Evolutionary conservation across 2,888 invertebrate species (phyloP), one percentile per base, ranked within the genome.

Genomic region (Coleophora deauratella): DNA sequence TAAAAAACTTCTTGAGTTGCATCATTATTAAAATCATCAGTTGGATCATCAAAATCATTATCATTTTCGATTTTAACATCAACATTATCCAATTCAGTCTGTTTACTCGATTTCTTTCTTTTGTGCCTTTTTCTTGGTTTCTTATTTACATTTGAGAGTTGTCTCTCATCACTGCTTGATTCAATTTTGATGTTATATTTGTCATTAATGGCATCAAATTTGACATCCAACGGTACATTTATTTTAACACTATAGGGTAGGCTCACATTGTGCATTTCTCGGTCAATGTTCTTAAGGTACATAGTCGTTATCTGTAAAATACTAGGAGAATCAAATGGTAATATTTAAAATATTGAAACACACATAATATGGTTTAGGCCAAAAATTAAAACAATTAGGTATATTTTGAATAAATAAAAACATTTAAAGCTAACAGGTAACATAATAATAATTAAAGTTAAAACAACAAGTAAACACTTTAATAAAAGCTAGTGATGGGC

Each of bases 281-380:
- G 35, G 30, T 44, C 38, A 32, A 66, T 45, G 1, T 43, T 44
- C 10, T 50, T 45, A 6, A 66, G 46, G 4, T 57, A 48, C 0
- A 49, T 43, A 8, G 52, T 49, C 0, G 58, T 52, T 1, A 64
- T 30, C 68, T 68, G 59, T 33, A 50, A 51, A 11, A 27, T 2
- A 4, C 6, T 31, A 31, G 9, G 4, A 31, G 31, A 11, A 9
- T 31, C 4, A 31, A 4, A 9, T n/a, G 7, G 9, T 7, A 9
- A 1, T 9, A 9, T 8, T 28, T 9, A 6, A 8, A 28, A 8
- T 28, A 8, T 28, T 28, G 8, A 28, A 1, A 2, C 28, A 8
- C 10, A 10, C 8, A 8, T 9, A 8, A 9, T 28, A 28, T 6
- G 28, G 28, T 9, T 28, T 8, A 9, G 9, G 6, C 7, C 7